Base-by-base conservation (phyloP, 2,797 vertebrate genomes). In the Poecilia picta region DNA sequence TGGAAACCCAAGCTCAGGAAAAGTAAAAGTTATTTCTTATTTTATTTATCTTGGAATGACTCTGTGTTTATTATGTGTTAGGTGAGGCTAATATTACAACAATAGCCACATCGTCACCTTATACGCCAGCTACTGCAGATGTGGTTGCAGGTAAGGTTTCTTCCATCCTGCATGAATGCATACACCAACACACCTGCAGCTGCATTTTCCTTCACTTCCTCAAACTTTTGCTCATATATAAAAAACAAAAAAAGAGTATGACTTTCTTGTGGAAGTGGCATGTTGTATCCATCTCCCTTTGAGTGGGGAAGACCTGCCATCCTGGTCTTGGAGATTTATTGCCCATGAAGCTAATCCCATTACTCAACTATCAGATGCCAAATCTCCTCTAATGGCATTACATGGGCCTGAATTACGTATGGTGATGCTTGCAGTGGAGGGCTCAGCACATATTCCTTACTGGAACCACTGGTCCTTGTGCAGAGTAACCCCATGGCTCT, bases 331-430 rank as follows among this genome's bases (percentile, higher is more conserved):
- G 79, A 93, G 91, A 89, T 92, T 93, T 94, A 89, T 88, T 49
- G 83, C 80, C 76, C 64, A 83, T 70, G 66, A 70, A 51, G 85
- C 86, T 96, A 95, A 97, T 97, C 96, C 90, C 95, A 93, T 97
- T 96, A 96, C 95, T 94, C 95, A 95, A 96, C 96, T 96, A 96
- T 97, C 96, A 96, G 95, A 96, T 94, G 88, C 95, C 95, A 96
- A 96, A 97, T 96, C 96, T 94, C 91, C 86, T 95, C 95, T 96
- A 96, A 95, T 95, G 95, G 94, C 93, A 95, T 93, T 93, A 93
- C 95, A 96, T 88, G 82, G 92, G 90, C 89, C 93, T 90, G 87
- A 90, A 79, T 91, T 94, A 92, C 89, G 79, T 92, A 93, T 86
- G 93, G 95, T 95, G 94, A 93, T 94, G 91, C 92, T 85, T 84